phyloP scores from a whole-genome alignment of 2,797 vertebrate genomes.

The Chaetodon trifasciatus region DNA sequence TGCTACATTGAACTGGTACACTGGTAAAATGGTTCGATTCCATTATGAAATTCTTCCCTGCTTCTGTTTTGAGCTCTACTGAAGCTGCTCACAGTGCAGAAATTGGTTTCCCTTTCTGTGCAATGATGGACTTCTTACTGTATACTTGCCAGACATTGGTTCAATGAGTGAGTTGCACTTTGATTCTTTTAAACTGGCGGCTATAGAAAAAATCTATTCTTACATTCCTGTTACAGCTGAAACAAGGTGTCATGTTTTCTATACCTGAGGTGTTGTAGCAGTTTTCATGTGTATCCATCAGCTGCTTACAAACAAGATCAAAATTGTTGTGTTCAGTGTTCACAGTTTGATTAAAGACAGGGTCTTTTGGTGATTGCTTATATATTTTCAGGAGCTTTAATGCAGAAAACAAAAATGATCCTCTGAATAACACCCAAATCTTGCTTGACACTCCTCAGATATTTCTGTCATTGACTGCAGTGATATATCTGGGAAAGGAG shows the following conservation, averaged over 20 bases:
- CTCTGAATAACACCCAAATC: constrained; percentile 17
- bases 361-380: constrained; percentile 11
- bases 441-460: constrained; percentile 41
- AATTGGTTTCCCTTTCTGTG: constrained; percentile 10
- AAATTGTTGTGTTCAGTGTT: background rate
- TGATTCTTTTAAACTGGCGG: constrained; percentile 7
- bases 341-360: constrained; percentile 7
- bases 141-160: background rate
- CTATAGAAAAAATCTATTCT: background rate
- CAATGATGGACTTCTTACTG: constrained; percentile 15
- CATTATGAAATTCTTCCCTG: background rate
- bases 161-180: background rate
- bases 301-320: constrained; percentile 8
- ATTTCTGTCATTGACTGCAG: constrained; percentile 32
- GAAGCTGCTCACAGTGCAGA: constrained; percentile 25
- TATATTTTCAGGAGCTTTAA: constrained; percentile 18
- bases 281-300: background rate
- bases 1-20: too few species aligned
- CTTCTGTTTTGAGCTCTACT: constrained; percentile 25
- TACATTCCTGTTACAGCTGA: background rate
- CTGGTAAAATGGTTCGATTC: too few species aligned
- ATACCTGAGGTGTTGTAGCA: background rate
- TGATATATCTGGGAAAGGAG: constrained; percentile 11
- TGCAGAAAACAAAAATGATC: background rate
- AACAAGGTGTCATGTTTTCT: constrained; percentile 16